These are phyloP conservation scores for Caranx ignobilis DNA, from an alignment of 2,113 vertebrate genomes.

Conservation along the genomic window DNA sequence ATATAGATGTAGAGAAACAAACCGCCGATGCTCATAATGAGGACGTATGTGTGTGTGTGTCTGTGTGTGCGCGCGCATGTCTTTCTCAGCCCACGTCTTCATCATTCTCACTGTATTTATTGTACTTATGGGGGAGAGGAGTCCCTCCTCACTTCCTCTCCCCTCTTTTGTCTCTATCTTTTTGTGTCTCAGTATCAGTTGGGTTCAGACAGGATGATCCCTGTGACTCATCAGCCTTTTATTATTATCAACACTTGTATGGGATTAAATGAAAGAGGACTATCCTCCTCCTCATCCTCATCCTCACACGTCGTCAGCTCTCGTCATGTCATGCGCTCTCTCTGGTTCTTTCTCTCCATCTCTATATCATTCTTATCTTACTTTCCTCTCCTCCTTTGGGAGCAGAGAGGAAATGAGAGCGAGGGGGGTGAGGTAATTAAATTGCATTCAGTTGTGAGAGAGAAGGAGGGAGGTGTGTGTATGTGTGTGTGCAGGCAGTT, in stretches of 20 bases:
- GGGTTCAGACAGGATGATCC: slow-evolving; percentile 53
- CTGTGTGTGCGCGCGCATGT: not conserved
- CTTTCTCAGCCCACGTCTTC: not conserved
- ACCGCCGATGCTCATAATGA: not conserved
- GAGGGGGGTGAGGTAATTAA: slow-evolving; percentile 61
- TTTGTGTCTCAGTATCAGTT: slow-evolving; percentile 3
- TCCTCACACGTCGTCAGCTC: slow-evolving; percentile 5
- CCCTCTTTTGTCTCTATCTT: not conserved
- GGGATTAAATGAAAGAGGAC: slow-evolving; percentile 46
- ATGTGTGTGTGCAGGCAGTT: slow-evolving; percentile 12
- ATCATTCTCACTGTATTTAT: not conserved
- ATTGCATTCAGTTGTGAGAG: slow-evolving; percentile 43
- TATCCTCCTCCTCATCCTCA: slow-evolving; percentile 34
- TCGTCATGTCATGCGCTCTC: not conserved
- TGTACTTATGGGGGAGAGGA: no score
- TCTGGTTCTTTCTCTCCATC: slow-evolving; percentile 4
- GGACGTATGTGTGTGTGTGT: not conserved
- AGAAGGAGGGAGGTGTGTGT: slow-evolving; percentile 5
- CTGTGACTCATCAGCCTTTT: slow-evolving; percentile 44
- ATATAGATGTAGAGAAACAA: not conserved
- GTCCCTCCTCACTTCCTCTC: not conserved
- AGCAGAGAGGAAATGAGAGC: slow-evolving; percentile 42
- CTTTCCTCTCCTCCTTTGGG: slow-evolving; percentile 43
- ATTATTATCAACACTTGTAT: slow-evolving; percentile 33
- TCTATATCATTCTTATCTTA: slow-evolving; percentile 34